phyloP scores from a whole-genome alignment of 2,888 invertebrate species.

The Mythimna lalbum region DNA sequence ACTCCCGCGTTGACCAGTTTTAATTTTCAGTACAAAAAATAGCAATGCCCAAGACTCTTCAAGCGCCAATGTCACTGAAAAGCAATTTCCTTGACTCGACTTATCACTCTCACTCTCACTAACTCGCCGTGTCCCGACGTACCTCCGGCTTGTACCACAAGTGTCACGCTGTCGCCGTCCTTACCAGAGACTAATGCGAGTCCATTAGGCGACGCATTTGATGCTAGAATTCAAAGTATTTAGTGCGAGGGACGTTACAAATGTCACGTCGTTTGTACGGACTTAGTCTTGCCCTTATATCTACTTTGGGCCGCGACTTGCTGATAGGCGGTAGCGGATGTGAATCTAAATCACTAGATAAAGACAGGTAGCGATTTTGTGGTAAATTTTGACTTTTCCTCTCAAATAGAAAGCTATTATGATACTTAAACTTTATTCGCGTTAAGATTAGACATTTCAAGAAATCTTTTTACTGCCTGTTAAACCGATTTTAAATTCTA shows the following conservation, averaged over 20 bases:
- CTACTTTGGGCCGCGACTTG: slow-evolving; percentile 34
- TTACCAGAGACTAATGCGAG: slow-evolving; percentile 39
- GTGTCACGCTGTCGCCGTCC: slow-evolving; percentile 17
- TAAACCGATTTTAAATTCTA: no score
- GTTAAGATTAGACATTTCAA: no score
- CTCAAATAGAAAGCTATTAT: no score
- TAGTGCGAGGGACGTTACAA: slow-evolving; percentile 57
- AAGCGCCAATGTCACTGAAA: slow-evolving; percentile 3
- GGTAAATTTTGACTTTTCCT: no score
- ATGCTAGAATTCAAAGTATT: slow-evolving; percentile 59
- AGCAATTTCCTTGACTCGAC: slow-evolving; percentile 9
- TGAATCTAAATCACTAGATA: neutral
- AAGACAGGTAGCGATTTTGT: no score
- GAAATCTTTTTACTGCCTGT: no score
- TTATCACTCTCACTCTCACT: slow-evolving; percentile 1
- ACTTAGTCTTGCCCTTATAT: slow-evolving; percentile 59
- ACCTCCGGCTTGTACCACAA: slow-evolving; percentile 1
- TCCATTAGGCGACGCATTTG: slow-evolving; percentile 56
- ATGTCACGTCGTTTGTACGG: slow-evolving; percentile 65
- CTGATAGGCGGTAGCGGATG: slow-evolving; percentile 23
- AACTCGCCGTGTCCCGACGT: neutral
- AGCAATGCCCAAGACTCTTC: neutral
- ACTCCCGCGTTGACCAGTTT: no score
- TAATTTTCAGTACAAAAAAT: neutral
- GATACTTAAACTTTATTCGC: no score